Evolutionary conservation across 1,140 invertebrate genomes (phyloP), one percentile per base, ranked within the genome.

Genomic region (Atta texana): DNA sequence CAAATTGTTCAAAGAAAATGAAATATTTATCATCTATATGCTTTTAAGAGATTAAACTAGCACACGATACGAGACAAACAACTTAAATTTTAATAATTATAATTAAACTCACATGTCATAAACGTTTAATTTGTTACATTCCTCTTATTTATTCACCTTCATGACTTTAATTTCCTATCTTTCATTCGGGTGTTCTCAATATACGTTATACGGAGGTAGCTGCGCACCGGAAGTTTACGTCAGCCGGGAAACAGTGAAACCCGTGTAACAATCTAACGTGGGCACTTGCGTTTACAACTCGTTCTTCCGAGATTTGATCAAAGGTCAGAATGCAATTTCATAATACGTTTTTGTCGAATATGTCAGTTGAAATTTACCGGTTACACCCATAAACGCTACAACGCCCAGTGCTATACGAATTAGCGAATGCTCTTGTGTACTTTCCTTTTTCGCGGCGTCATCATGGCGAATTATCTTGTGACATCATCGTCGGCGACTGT

Each of bases 401-500:
- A 61, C 57, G 34, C 7, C 49, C 28, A 21, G 16, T 72, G 21
- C 12, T 34, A 44, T 3, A n/a, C 2, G 66, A 85, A 61, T 74
- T 85, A 61, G 66, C 44, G 51, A 74, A 71, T 75, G 57, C 49
- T 51, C 51, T 53, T 49, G 74, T 63, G 49, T 28, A 44, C 39
- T 28, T 85, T 84, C 51, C 53, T 80, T 71, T 61, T 53, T 8
- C 24, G 39, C 66, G 31, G 16, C 85, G 55, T 85, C 86, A 90
- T 90, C 89, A 39, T 74, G 57, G 57, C 78, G 61, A 90, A 90
- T 90, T 90, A 80, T 85, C 75, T 28, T 31, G 31, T 90, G 89
- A 89, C 89, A 87, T 90, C 89, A 90, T 87, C 78, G 53, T 87
- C 59, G 77, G 28, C 39, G 78, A 85, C 64, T 69, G 55, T 75